Percentiles rank a stretch among this genome's conserved stretches.
phyloP scores from a whole-genome alignment of 2,797 vertebrate genomes.

The Arnoldichthys spilopterus region DNA sequence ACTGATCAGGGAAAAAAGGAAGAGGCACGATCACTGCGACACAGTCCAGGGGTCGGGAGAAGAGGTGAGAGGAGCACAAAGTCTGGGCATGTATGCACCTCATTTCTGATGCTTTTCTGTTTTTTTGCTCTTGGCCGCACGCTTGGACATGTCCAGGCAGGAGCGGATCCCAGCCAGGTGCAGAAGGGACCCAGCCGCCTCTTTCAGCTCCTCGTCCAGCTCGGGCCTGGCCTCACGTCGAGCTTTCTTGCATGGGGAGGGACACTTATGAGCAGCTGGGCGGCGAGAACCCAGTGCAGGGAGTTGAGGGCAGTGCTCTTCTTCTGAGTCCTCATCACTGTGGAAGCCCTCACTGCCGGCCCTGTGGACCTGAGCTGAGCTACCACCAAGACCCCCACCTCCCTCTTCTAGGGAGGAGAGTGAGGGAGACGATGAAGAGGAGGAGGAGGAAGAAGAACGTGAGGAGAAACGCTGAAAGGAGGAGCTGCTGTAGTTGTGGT shows the following conservation, averaged over 20 bases:
- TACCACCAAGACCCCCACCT: constrained; percentile 76
- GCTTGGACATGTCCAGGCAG: constrained; percentile 89
- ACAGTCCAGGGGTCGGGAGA: constrained; percentile 61
- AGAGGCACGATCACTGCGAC: constrained; percentile 77
- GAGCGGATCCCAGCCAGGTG: constrained; percentile 96
- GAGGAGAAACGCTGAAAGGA: constrained; percentile 90
- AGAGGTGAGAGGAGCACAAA: constrained; percentile 31
- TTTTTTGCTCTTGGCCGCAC: constrained; percentile 91
- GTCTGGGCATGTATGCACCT: constrained; percentile 43
- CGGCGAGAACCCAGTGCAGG: constrained; percentile 59
- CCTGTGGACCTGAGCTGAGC: constrained; percentile 82
- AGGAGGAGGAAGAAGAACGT: constrained; percentile 83
- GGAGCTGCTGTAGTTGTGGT: constrained; percentile 96
- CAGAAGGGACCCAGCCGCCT: constrained; percentile 94
- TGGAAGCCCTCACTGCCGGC: constrained; percentile 95
- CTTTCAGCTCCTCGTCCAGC: constrained; percentile 96
- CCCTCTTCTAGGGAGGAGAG: constrained; percentile 91
- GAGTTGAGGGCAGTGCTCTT: constrained; percentile 72
- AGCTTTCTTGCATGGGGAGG: constrained; percentile 78
- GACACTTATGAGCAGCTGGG: constrained; percentile 70
- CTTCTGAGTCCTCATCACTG: constrained; percentile 93
- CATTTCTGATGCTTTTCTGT: constrained; percentile 83
- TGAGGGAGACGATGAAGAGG: constrained; percentile 69
- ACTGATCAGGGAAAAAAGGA: constrained; percentile 76
- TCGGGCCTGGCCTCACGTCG: constrained; percentile 84